Percentiles rank a stretch among this genome's conserved stretches.
These are phyloP conservation scores for Neoitamus cyanurus DNA, from an alignment of 2,888 invertebrate genomes.

Conservation along the genomic window DNA sequence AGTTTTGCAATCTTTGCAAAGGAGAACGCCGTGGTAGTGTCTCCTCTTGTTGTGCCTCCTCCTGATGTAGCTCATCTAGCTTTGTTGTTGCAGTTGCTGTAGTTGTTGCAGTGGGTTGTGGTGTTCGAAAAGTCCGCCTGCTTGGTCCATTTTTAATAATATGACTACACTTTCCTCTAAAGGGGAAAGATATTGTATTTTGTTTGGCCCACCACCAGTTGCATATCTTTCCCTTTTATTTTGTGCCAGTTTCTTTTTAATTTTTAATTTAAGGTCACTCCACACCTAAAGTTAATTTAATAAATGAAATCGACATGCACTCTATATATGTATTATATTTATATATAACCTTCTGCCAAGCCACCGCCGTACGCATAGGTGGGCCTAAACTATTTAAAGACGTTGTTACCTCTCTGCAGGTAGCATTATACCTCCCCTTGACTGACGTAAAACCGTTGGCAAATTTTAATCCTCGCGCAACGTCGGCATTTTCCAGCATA, in stretches of 20 bases:
- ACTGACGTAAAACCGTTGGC: background rate
- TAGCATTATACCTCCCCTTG: background rate
- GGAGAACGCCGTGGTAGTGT: no score
- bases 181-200: background rate
- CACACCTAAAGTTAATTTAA: background rate
- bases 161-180: background rate
- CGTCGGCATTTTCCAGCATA: background rate
- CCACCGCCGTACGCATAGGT: background rate
- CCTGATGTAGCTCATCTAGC: no score
- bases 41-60: no score
- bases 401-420: background rate
- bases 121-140: background rate
- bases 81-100: no score
- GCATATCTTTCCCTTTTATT: background rate
- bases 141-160: background rate
- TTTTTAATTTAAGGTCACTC: background rate
- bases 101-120: background rate
- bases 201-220: background rate
- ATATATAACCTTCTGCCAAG: background rate
- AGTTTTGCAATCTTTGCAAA: no score
- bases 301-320: background rate
- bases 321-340: no score
- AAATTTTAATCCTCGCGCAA: background rate
- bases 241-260: background rate
- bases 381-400: background rate